A percentile compares a stretch with the other conserved stretches of the same genome.
Conservation (phyloP, 2,797 vertebrate genomes). For the Pterois miles region DNA sequence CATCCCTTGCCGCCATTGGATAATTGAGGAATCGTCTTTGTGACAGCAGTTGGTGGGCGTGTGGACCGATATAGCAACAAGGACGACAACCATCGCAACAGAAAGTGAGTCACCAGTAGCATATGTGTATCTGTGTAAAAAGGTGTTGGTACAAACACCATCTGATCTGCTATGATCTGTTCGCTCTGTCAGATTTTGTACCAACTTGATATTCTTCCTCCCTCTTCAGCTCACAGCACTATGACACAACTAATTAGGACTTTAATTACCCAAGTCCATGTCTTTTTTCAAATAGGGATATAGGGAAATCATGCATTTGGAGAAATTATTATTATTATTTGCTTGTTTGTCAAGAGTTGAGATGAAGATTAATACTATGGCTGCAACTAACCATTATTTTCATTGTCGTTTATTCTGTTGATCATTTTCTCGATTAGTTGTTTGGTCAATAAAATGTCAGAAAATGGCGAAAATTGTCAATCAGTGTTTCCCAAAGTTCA, state of each 20-base stretch:
- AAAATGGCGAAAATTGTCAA: too few species aligned
- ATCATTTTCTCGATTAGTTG: too few species aligned
- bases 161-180: conserved; percentile 20
- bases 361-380: background rate
- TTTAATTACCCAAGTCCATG: background rate
- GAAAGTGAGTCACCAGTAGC: conserved; percentile 61
- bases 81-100: conserved; percentile 34
- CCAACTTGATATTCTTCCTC: background rate
- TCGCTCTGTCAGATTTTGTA: conserved; percentile 2
- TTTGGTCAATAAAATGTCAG: too few species aligned
- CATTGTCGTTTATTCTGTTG: background rate
- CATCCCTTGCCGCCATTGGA: conserved; percentile 39
- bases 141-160: conserved; percentile 40
- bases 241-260: background rate
- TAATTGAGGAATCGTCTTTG: conserved; percentile 56
- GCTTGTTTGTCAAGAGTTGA: background rate
- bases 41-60: conserved; percentile 69
- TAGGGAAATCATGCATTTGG: background rate
- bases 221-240: background rate
- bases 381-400: background rate
- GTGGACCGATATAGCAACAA: conserved; percentile 54
- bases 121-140: conserved; percentile 20
- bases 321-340: background rate
- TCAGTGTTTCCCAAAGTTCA: too few species aligned
- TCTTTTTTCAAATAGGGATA: background rate